Conservation (phyloP, 2,797 vertebrate species). For the Liasis olivaceus region DNA sequence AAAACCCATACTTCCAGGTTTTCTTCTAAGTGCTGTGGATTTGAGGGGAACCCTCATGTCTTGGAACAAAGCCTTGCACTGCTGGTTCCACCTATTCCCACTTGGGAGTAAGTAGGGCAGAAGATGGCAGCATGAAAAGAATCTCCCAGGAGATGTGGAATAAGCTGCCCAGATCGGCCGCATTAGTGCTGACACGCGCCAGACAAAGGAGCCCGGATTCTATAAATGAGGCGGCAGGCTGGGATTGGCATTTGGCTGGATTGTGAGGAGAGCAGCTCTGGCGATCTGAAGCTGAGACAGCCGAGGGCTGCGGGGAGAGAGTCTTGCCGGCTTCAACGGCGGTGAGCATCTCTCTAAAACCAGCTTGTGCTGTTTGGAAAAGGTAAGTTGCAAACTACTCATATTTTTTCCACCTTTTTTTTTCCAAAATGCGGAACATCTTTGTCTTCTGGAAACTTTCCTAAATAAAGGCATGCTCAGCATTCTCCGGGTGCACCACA, state of each 20-base stretch:
- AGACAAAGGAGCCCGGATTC: conserved; percentile 82
- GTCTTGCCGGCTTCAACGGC: neutral
- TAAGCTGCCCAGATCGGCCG: conserved; percentile 65
- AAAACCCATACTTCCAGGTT: neutral
- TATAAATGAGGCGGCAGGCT: conserved; percentile 80
- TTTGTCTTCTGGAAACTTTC: neutral
- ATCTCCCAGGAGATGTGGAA: conserved; percentile 74
- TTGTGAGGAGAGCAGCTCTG: conserved; percentile 38
- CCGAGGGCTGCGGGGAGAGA: neutral
- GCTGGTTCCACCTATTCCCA: neutral
- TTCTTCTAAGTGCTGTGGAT: neutral
- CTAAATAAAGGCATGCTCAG: neutral
- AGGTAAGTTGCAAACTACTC: conserved; percentile 57
- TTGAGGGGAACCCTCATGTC: neutral
- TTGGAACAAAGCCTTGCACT: neutral
- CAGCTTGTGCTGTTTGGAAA: conserved; percentile 24
- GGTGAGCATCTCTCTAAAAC: neutral
- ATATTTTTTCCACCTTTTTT: neutral
- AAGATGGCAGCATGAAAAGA: conserved; percentile 44
- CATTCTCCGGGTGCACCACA: neutral
- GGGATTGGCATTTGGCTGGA: conserved; percentile 45
- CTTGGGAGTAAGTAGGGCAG: neutral
- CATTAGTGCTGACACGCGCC: conserved; percentile 81
- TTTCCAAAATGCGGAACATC: too few species aligned
- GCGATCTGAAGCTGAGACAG: conserved; percentile 11